These are phyloP conservation scores for Poecile atricapillus DNA, from an alignment of 2,113 vertebrate genomes.

Conservation along the genomic window DNA sequence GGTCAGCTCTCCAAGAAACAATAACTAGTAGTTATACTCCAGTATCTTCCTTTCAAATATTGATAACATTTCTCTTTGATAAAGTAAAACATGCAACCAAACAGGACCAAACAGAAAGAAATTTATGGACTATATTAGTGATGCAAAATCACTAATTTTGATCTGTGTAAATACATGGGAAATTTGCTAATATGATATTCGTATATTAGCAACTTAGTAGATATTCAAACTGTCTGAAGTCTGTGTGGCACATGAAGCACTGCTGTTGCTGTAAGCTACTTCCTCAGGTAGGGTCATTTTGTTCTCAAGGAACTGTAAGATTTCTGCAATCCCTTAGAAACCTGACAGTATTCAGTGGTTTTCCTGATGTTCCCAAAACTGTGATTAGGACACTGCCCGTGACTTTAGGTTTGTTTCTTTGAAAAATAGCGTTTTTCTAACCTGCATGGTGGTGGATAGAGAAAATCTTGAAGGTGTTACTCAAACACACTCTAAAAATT, in stretches of 20 bases:
- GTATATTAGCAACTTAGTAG: neutral
- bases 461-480: neutral
- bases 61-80: neutral
- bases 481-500: neutral
- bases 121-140: neutral
- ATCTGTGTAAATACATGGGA: neutral
- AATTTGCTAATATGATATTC: neutral
- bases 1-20: neutral
- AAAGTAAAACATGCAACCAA: neutral
- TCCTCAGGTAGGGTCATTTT: neutral
- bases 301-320: neutral
- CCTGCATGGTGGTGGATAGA: neutral
- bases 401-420: neutral
- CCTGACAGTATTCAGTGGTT: neutral
- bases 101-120: neutral
- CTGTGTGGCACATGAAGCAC: neutral
- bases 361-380: neutral
- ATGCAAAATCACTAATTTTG: neutral
- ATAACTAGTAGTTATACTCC: neutral
- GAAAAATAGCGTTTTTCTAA: neutral
- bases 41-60: neutral
- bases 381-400: neutral
- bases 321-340: neutral
- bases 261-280: neutral
- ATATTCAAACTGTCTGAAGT: neutral